Percentiles rank a stretch among this genome's conserved stretches.
Evolutionary conservation across 2,113 vertebrate genomes (phyloP).

Genomic region (Petrocephalus zakoni): DNA sequence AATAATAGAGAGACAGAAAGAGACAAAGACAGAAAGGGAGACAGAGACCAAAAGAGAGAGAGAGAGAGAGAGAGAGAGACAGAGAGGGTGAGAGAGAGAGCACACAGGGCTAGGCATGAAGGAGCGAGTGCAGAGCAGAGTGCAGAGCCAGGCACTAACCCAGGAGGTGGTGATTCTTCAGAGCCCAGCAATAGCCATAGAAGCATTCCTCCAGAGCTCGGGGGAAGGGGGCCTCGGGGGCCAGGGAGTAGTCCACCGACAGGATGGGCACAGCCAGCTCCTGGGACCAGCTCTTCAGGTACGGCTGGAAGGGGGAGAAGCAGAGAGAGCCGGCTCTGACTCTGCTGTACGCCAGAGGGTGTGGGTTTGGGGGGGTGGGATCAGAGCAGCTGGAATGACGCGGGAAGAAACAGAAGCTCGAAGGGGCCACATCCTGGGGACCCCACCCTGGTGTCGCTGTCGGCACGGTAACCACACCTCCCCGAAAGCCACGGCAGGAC

Average conservation of each 20-base stretch:
- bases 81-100: background rate
- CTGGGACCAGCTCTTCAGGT: conserved; percentile 83
- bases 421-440: background rate
- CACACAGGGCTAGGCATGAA: background rate
- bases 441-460: background rate
- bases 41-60: no score
- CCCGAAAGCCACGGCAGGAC: background rate
- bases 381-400: background rate
- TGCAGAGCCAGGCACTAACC: conserved; percentile 49
- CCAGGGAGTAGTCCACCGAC: conserved; percentile 84
- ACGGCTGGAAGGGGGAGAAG: conserved; percentile 55
- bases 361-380: background rate
- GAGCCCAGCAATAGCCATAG: conserved; percentile 86
- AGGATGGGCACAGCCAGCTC: conserved; percentile 76
- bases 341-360: background rate
- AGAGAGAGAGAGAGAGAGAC: background rate
- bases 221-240: conserved; percentile 84
- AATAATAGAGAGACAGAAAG: no score
- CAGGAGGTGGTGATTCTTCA: conserved; percentile 71
- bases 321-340: background rate
- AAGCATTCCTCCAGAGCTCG: conserved; percentile 85
- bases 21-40: no score
- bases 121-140: background rate
- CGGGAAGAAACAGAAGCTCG: background rate
- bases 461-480: background rate